Evolutionary conservation across 2,888 invertebrate species (phyloP), one percentile per base, ranked within the genome.

Genomic region (Aporophyla nigra): DNA sequence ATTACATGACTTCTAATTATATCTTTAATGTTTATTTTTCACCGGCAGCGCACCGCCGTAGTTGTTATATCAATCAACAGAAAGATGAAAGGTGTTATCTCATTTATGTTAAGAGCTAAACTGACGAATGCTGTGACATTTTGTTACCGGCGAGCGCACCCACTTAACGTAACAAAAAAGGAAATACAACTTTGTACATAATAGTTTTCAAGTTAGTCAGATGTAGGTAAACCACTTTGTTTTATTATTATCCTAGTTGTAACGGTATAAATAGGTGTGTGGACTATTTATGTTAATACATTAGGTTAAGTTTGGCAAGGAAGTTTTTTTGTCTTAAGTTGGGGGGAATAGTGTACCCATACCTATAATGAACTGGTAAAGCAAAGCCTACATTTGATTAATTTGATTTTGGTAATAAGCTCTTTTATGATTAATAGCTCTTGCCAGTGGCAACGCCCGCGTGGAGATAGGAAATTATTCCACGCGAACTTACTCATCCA

Each of bases 101-200:
- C 43, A 63, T 51, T 58, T 33, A 67, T 67, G 33, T 77, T 16
- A 56, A 49, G 24, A 43, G 12, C 14, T 71, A n/a, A 27, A 71
- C 46, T 40, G 58, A 58, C 51, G 33, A 54, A 61, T 49, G 21
- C 21, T 78, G 33, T 75, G 78, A 73, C 59, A 82, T 73, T 79
- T 69, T 61, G 46, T 0, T 43, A 27, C 53, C 56, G 66, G 62
- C 33, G 33, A 61, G 19, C 70, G 54, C 70, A 75, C 83, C 85
- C 83, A 83, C 72, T 56, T 68, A 71, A 74, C 40, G 49, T 75
- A 76, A 81, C 81, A 65, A 61, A 76, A 73, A 78, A 75, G 83
- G 83, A 58, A 76, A 87, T 73, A 75, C 83, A 14, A 73, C 74
- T 69, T 65, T 33, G 5, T 33, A 58, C n/a, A 24, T 76, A 76